Base-by-base conservation (phyloP, 1,140 invertebrate species). In the Rhagoletis pomonella region DNA sequence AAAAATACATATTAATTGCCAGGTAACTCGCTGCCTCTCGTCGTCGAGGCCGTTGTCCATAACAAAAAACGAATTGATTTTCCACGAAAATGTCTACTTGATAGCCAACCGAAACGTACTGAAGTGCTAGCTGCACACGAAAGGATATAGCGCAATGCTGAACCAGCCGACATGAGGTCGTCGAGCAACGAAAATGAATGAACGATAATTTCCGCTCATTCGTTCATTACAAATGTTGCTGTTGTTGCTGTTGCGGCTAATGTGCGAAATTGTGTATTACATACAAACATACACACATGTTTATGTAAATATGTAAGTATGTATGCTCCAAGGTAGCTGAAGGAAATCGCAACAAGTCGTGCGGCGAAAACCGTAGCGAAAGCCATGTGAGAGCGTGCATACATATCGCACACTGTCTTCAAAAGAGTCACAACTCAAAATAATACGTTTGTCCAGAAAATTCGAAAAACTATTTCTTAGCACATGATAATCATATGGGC, bases 281-380 rank as follows among this genome's bases (percentile, higher is more conserved):
- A n/a, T 81, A 47, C 9, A 17, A 7, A 10, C 2, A 7, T 73
- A 42, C 42, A n/a, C 14, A 65, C 19, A 29, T 29, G 17, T 19
- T 19, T 29, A 19, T 65, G 6, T 65, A 65, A 6, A 2, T 65
- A 65, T 29, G 67, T 69, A 69, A n/a, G 5, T 55, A 29, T 81
- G n/a, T 12, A 58, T 3, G 7, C 47, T 10, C 19, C n/a, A n/a
- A 55, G 73, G 73, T 55, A 81, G n/a, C 47, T 6, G 14, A 81
- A 81, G 47, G 73, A 81, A 55, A n/a, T 55, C 47, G 47, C 73
- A 81, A 81, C 73, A 81, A 81, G 73, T 81, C 73, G 73, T 81
- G 73, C 47, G 50, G 47, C 73, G 17, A 55, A 81, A n/a, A 81
- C n/a, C 14, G 44, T 50, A 17, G 69, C 44, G 73, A 81, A 55